Conservation (phyloP, 2,113 vertebrate genomes). For the Oryzias javanicus region DNA sequence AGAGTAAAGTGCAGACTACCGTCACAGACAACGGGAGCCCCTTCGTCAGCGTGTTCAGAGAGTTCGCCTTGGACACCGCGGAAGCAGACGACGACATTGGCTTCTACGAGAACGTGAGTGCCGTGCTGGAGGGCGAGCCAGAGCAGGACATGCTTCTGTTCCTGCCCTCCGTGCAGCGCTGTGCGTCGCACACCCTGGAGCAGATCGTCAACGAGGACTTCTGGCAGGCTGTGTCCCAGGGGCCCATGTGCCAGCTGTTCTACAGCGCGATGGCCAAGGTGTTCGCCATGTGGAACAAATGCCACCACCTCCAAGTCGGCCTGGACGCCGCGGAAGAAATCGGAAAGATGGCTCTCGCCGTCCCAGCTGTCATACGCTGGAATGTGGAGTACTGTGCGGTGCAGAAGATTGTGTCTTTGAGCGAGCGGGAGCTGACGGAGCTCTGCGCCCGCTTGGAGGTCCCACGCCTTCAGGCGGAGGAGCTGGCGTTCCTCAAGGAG, state of each 20-base stretch:
- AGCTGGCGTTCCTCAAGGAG: slow-evolving; percentile 73
- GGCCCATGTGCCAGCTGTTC: slow-evolving; percentile 65
- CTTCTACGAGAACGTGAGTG: slow-evolving; percentile 63
- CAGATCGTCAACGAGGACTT: slow-evolving; percentile 72
- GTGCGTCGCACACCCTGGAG: slow-evolving; percentile 69
- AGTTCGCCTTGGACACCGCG: slow-evolving; percentile 54
- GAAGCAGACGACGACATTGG: slow-evolving; percentile 66
- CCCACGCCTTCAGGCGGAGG: slow-evolving; percentile 60
- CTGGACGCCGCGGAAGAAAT: slow-evolving; percentile 65
- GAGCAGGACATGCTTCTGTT: slow-evolving; percentile 71
- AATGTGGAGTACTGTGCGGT: slow-evolving; percentile 70
- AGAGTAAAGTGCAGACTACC: slow-evolving; percentile 72
- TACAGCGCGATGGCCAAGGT: slow-evolving; percentile 71
- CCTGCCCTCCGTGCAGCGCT: slow-evolving; percentile 66
- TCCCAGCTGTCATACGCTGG: slow-evolving; percentile 66
- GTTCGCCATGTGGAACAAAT: slow-evolving; percentile 66
- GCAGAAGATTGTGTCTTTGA: slow-evolving; percentile 70
- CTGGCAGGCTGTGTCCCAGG: slow-evolving; percentile 68
- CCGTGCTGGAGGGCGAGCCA: slow-evolving; percentile 62
- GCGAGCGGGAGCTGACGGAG: slow-evolving; percentile 64
- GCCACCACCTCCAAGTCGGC: slow-evolving; percentile 63
- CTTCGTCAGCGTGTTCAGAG: slow-evolving; percentile 68
- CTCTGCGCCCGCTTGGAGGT: slow-evolving; percentile 67
- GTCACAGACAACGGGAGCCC: slow-evolving; percentile 73
- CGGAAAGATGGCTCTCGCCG: slow-evolving; percentile 61